A percentile compares a stretch with the other conserved stretches of the same genome.
Evolutionary conservation across 2,888 invertebrate species (phyloP).

Genomic region (Hetaerina titia): DNA sequence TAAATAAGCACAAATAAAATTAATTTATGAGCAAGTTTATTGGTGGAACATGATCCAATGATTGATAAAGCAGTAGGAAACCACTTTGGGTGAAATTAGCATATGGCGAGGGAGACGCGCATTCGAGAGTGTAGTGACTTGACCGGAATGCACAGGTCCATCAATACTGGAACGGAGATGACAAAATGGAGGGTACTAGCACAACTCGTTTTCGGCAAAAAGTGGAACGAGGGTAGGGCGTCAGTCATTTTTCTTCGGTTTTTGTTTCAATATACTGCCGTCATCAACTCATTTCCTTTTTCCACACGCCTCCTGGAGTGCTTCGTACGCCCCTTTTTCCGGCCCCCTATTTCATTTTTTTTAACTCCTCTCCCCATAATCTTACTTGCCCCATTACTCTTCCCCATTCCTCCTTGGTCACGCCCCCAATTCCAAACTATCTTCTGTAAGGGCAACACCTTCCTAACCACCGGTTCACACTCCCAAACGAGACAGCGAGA

Average conservation of each 20-base stretch:
- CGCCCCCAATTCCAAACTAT: conserved; percentile 39
- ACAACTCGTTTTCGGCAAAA: conserved; percentile 40
- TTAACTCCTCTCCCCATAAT: conserved; percentile 28
- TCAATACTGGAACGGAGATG: background rate
- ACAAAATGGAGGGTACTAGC: background rate
- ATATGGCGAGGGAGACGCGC: background rate
- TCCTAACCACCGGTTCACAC: conserved; percentile 66
- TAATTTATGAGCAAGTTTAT: background rate
- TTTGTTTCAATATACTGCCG: conserved; percentile 65
- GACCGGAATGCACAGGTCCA: background rate
- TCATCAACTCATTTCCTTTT: conserved; percentile 63
- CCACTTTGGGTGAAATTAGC: background rate
- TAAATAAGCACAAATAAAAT: background rate
- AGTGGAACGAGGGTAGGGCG: conserved; percentile 38
- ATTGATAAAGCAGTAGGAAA: background rate
- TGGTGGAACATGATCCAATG: background rate
- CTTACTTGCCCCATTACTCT: conserved; percentile 13
- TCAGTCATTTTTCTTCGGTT: conserved; percentile 47
- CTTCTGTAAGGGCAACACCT: conserved; percentile 38
- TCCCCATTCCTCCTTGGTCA: background rate
- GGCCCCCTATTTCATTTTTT: conserved; percentile 28
- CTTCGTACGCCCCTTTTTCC: conserved; percentile 12
- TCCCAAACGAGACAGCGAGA: conserved; percentile 62
- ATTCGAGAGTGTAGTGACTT: background rate
- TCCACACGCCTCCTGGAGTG: conserved; percentile 3